Evolutionary conservation across 1,140 invertebrate genomes (phyloP), one percentile per base, ranked within the genome.

Genomic region (Pollicipes pollicipes): DNA sequence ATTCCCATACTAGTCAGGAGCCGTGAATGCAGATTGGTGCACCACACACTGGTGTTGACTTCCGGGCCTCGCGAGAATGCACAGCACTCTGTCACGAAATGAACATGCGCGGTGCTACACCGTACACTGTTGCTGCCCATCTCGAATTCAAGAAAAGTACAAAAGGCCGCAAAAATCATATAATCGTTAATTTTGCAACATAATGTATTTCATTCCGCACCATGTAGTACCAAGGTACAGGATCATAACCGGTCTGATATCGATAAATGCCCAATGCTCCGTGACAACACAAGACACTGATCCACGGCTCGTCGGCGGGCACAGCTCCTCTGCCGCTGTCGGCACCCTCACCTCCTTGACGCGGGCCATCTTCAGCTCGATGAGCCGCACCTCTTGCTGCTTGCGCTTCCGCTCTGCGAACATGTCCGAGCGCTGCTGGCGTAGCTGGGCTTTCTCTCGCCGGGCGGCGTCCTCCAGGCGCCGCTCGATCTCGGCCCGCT

Each of bases 381-480:
- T 81, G 66, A 88, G 86, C 76, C 88, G 86, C 67, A 98, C 91
- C 79, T 94, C 90, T 1, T 88, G 85, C 78, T 96, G 88, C 78
- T 95, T 92, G 72, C 88, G 85, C 78, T 91, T 91, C 66, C 91
- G 83, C 70, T 91, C 88, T 24, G 86, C 83, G 79, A 95, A 95
- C 64, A 97, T 79, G 73, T 91, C 87, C 78, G 91, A 87, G 68
- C 90, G 84, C 79, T 96, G 91, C 75, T 88, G 87, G 77, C 88
- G 87, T 32, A 95, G 81, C 76, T 89, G 86, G 76, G 93, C 91
- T 75, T 89, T 91, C 79, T 97, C 93, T 77, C 88, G 84, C 69
- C 88, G 84, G 67, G 91, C 90, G 77, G 91, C 90, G 77, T 95
- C 90, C 78, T 97, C 94, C 37, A 98, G 85, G 80, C 95, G 93